Percentiles rank a stretch among this genome's conserved stretches.
These are phyloP conservation scores for Apis florea DNA, from an alignment of 1,140 invertebrate genomes.

Conservation along the genomic window DNA sequence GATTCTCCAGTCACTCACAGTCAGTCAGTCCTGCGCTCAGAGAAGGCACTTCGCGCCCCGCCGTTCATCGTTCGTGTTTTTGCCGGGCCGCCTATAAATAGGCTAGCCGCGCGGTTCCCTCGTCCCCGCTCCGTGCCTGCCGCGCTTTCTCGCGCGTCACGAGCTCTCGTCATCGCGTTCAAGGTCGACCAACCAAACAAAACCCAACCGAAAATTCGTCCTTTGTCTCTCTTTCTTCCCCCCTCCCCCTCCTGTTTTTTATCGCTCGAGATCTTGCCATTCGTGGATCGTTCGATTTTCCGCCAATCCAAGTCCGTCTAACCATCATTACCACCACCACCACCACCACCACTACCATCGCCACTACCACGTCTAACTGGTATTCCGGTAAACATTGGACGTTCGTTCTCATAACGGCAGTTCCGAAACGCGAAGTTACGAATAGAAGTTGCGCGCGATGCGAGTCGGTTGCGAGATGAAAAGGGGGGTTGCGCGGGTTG, in stretches of 20 bases:
- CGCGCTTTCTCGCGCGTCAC: slow-evolving; percentile 73
- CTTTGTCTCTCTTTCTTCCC: slow-evolving; percentile 43
- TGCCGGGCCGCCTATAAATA: slow-evolving; percentile 74
- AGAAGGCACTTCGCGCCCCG: slow-evolving; percentile 64
- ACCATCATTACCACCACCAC: not conserved
- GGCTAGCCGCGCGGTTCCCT: slow-evolving; percentile 47
- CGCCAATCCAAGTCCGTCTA: too few species aligned
- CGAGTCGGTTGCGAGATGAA: not conserved
- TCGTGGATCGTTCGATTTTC: not conserved
- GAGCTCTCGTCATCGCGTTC: slow-evolving; percentile 67
- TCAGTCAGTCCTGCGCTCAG: slow-evolving; percentile 18
- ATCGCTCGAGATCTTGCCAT: not conserved
- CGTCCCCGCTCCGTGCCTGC: slow-evolving; percentile 39
- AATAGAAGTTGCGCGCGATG: slow-evolving; percentile 58
- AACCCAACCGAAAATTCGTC: slow-evolving; percentile 39
- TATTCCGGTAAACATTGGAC: slow-evolving; percentile 60
- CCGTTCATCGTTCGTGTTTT: slow-evolving; percentile 72
- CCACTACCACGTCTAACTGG: not conserved
- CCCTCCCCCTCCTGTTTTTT: not conserved
- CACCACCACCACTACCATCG: not conserved
- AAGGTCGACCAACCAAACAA: slow-evolving; percentile 67
- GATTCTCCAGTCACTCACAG: slow-evolving; percentile 50
- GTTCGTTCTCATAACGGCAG: slow-evolving; percentile 75
- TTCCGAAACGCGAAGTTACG: slow-evolving; percentile 72
- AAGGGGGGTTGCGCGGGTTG: not conserved